A percentile compares a stretch with the other conserved stretches of the same genome.
These are phyloP conservation scores for Philopedon plagiatum DNA, from an alignment of 2,888 invertebrate genomes.

Conservation along the genomic window DNA sequence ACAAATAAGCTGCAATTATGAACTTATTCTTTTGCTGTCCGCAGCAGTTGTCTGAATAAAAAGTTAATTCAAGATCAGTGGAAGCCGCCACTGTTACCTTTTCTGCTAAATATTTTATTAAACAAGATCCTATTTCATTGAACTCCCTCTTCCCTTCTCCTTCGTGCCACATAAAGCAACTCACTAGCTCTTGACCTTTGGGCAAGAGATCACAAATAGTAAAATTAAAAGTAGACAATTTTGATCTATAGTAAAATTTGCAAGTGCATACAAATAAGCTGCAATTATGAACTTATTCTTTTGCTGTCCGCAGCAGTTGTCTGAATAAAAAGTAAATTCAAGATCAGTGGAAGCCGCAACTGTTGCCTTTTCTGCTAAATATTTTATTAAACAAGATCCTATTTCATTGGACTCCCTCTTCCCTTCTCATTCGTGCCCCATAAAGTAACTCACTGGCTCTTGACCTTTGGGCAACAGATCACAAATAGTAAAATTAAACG, in stretches of 20 bases:
- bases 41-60: too few relatives aligned
- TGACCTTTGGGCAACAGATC: background rate
- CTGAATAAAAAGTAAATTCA: too few relatives aligned
- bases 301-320: too few relatives aligned
- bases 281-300: too few relatives aligned
- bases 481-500: too few relatives aligned
- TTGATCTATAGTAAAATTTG: too few relatives aligned
- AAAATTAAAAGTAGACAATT: too few relatives aligned
- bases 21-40: slow-evolving; percentile 21
- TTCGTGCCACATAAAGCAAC: background rate
- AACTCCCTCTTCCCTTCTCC: background rate
- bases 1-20: background rate
- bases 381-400: background rate
- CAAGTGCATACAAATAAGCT: too few relatives aligned
- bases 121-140: background rate
- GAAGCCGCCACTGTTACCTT: background rate
- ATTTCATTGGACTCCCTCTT: background rate
- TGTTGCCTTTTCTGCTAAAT: background rate
- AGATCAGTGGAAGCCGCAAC: too few relatives aligned
- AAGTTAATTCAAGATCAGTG: background rate
- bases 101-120: background rate
- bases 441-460: background rate
- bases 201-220: background rate
- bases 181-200: background rate
- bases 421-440: background rate